Evolutionary conservation across 1,140 invertebrate genomes (phyloP), one percentile per base, ranked within the genome.

Genomic region (Eumaeus atala): DNA sequence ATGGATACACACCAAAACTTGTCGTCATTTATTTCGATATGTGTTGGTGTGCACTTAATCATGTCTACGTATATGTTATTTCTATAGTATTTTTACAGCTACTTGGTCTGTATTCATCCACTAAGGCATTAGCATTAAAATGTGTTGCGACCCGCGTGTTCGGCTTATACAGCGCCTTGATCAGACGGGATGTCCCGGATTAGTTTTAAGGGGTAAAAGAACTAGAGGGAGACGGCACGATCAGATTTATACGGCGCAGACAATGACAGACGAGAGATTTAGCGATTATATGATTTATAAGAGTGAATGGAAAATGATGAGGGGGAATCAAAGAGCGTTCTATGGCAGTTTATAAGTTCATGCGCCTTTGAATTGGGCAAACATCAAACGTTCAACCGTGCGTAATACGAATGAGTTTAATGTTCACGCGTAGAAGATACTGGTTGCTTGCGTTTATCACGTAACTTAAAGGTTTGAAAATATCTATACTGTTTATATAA

Each of bases 281-380:
- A 80, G 72, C 84, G 87, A 88, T 88, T 88, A 88, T 28, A 28
- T 85, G 82, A 87, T 87, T 88, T 79, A 88, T 87, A 87, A 82
- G 85, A 85, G 79, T 87, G 81, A 87, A 87, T 87, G 80, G 79
- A 79, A 83, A 85, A n/a, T n/a, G n/a, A n/a, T n/a, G n/a, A 87
- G 83, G 85, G 68, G 76, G 72, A 74, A 77, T 77, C 77, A 76
- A 62, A 71, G 66, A 54, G 49, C 61, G 58, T 67, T 70, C 64
- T 77, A 64, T 56, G n/a, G 50, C 59, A 67, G 63, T 58, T 64
- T 59, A 67, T 71, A 62, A 61, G 66, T 66, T 67, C 68, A 59
- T 64, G 59, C 66, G 65, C 58, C 62, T 70, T 66, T 60, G 58
- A 61, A 67, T 70, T 70, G 64, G 59, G 67, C 56, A 59, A 44